Base-by-base conservation (phyloP, 2,888 invertebrate genomes). In the Cosmorhoe ocellata region DNA sequence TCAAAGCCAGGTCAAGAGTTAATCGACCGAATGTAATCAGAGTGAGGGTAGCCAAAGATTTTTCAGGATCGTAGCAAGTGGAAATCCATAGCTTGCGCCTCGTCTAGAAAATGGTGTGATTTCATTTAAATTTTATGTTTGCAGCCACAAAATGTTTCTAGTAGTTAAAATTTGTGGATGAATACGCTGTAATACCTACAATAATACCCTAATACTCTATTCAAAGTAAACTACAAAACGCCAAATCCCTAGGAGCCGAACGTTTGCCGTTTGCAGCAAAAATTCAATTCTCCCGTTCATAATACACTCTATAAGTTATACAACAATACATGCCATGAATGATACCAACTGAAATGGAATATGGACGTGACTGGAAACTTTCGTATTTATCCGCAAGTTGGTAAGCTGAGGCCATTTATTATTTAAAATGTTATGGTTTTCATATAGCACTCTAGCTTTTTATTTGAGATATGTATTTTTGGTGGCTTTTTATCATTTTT, bases 291-390 rank as follows among this genome's bases (percentile, higher is more conserved):
- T 51, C 46, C 30, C 27, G 13, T 61, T 48, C 58, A 56, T 58
- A 60, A 51, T 50, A 46, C 11, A 28, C 28, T 46, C 39, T 47
- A 55, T 47, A 47, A 37, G 14, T 69, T 49, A 58, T 62, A 56
- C 70, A 66, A 70, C 64, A 70, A 76, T 74, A 71, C 71, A 73
- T 67, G 69, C 62, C 65, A 63, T 66, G 64, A 74, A 76, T 70
- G 67, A 70, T 64, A 65, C 67, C 64, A 63, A 61, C 65, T 67
- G 73, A 67, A 78, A 79, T 71, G 69, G 75, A 71, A 77, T 77
- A 74, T 65, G 49, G 45, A 38, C 77, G 79, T 78, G 79, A 74
- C 78, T 65, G 30, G 73, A 71, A 77, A 69, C 45, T 64, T 63
- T 58, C 22, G 49, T 61, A 67, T 69, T 68, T 69, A 66, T 62